These are phyloP conservation scores for Keiferia lycopersicella DNA, from an alignment of 2,888 invertebrate genomes.

Conservation along the genomic window DNA sequence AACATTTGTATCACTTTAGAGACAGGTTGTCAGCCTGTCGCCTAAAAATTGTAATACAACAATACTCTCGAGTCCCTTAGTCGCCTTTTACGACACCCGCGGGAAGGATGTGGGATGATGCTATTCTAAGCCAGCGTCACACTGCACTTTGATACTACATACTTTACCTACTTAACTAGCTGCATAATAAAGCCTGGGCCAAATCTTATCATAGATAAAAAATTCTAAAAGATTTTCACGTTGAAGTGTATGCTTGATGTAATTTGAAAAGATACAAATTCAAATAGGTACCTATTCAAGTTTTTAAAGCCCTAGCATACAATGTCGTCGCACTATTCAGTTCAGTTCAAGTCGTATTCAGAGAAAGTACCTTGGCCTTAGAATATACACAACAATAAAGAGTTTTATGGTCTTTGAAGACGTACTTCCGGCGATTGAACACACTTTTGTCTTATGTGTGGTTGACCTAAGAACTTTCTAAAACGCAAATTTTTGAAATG, in stretches of 20 bases:
- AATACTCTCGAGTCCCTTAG: too few relatives aligned
- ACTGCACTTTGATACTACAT: too few relatives aligned
- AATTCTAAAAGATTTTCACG: background rate
- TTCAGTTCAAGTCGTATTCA: constrained; percentile 23
- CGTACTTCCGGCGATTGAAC: constrained; percentile 9
- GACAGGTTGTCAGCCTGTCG: too few relatives aligned
- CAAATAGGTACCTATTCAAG: background rate
- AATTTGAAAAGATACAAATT: background rate
- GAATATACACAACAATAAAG: constrained; percentile 28
- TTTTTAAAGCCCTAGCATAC: background rate
- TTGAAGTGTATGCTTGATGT: background rate
- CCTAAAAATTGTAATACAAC: too few relatives aligned
- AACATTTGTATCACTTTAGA: too few relatives aligned
- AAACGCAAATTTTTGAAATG: constrained; percentile 9
- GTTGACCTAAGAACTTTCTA: constrained; percentile 15
- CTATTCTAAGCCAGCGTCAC: too few relatives aligned
- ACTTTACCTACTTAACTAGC: too few relatives aligned
- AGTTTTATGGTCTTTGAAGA: constrained; percentile 2
- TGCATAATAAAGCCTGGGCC: too few relatives aligned
- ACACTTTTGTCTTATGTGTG: constrained; percentile 15
- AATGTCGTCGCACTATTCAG: background rate
- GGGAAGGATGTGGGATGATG: too few relatives aligned
- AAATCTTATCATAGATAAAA: too few relatives aligned
- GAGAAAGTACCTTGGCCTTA: constrained; percentile 41
- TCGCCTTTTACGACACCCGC: too few relatives aligned